Base-by-base conservation (phyloP, 1,140 invertebrate genomes). In the Drosophila guanche region DNA sequence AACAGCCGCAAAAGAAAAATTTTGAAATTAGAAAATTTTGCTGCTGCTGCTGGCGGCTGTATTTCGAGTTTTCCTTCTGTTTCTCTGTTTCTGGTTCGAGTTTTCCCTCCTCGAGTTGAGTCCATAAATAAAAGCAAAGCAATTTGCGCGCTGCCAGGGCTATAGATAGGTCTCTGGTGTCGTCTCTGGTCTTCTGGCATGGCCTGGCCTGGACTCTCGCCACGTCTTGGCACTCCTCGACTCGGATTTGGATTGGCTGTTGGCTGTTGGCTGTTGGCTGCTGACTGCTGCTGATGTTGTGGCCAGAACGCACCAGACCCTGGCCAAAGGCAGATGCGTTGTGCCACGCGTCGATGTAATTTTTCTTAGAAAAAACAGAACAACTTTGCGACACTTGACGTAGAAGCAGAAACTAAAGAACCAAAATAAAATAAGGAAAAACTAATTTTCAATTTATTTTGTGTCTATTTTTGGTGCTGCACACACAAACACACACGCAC, bases 41-140 rank as follows among this genome's bases (percentile, higher is more conserved):
- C 42, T 33, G 43, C 25, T 14, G 62, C 33, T 46, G 45, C 7
- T 42, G 57, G 20, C 77, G 66, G 65, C 40, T 40, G 75, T 45
- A 57, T 73, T 48, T 77, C 54, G 65, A 75, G 75, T 80, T 37
- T 37, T 37, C 33, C 33, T 12, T 37, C 33, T 12, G 4, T 12
- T 10, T 37, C 12, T 37, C 33, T 37, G 33, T 37, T 37, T 37
- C 33, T 37, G 33, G 33, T 37, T 37, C 33, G 33, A 37, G 33
- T 37, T 37, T 37, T 37, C 33, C 25, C 33, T 37, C 33, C 33
- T 12, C 59, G 76, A 84, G 77, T 80, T 53, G 81, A 53, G 83
- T 86, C 81, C 81, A 86, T 86, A 86, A 86, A 86, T 86, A 86
- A 86, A 86, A 85, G 43, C 33, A 85, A 74, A 68, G 83, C 81